These are phyloP conservation scores for Tachina grossa DNA, from an alignment of 2,888 invertebrate genomes.

Conservation along the genomic window DNA sequence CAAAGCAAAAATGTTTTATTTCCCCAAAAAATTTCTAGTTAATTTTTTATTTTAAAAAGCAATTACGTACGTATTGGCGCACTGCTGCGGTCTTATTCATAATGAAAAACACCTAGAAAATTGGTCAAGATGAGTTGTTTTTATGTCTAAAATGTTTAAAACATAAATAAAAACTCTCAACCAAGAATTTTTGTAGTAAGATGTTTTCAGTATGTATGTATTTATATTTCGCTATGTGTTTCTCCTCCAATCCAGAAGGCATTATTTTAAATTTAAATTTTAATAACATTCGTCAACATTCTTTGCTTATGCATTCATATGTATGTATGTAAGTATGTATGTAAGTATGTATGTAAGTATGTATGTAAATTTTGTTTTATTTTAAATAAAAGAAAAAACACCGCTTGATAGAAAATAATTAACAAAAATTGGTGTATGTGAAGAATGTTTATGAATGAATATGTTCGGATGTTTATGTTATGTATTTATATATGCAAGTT, in stretches of 20 bases:
- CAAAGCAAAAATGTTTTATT: too few species aligned
- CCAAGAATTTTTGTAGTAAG: too few species aligned
- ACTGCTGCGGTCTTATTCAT: too few species aligned
- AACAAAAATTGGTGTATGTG: constrained; percentile 56
- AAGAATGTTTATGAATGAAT: constrained; percentile 43
- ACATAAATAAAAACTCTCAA: too few species aligned
- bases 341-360: not conserved
- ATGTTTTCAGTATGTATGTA: not conserved
- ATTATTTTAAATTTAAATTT: constrained; percentile 24
- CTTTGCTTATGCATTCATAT: not conserved
- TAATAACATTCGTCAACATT: constrained; percentile 36
- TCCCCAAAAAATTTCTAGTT: too few species aligned
- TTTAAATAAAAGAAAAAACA: constrained; percentile 35
- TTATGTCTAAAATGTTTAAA: too few species aligned
- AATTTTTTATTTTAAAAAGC: too few species aligned
- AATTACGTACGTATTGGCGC: too few species aligned
- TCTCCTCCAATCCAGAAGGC: constrained; percentile 39
- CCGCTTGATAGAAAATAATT: constrained; percentile 30
- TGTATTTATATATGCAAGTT: not conserved
- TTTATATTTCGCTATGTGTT: constrained; percentile 39
- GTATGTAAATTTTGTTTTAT: constrained; percentile 30
- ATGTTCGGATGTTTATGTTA: constrained; percentile 12
- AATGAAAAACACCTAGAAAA: too few species aligned
- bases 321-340: not conserved
- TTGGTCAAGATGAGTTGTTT: too few species aligned